Evolutionary conservation across 2,888 invertebrate genomes (phyloP).

Genomic region (Tillus elongatus): DNA sequence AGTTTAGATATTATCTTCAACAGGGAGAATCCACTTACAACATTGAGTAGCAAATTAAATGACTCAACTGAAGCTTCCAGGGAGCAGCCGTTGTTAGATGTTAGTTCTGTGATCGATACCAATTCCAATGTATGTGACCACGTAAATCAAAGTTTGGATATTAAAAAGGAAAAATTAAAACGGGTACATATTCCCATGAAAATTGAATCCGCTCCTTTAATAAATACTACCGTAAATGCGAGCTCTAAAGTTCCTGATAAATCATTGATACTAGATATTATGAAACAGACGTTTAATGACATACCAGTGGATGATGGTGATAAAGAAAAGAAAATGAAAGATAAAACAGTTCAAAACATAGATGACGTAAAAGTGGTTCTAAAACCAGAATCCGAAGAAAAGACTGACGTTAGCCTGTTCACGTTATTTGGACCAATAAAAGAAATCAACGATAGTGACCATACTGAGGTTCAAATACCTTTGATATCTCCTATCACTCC

Average conservation of each 20-base stretch:
- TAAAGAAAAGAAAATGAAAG: slow-evolving; percentile 12
- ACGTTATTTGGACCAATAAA: too few relatives aligned
- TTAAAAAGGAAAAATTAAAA: slow-evolving; percentile 16
- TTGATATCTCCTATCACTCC: neutral
- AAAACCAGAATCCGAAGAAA: neutral
- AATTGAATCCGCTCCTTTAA: slow-evolving; percentile 9
- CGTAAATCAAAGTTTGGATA: slow-evolving; percentile 22
- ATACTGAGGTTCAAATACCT: neutral
- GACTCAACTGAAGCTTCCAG: slow-evolving; percentile 12
- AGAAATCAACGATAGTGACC: too few relatives aligned
- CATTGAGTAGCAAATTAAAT: slow-evolving; percentile 18
- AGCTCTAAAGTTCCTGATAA: slow-evolving; percentile 49
- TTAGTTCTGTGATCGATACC: slow-evolving; percentile 26
- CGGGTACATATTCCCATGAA: slow-evolving; percentile 11
- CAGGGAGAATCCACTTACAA: slow-evolving; percentile 10
- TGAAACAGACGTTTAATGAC: slow-evolving; percentile 49
- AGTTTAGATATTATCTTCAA: neutral
- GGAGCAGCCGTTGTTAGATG: slow-evolving; percentile 19
- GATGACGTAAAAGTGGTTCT: slow-evolving; percentile 6
- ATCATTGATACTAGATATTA: slow-evolving; percentile 46
- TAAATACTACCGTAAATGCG: slow-evolving; percentile 22
- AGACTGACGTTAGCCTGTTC: too few relatives aligned
- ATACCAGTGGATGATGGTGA: slow-evolving; percentile 22
- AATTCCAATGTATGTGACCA: slow-evolving; percentile 36
- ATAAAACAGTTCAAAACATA: neutral